Percentiles rank a stretch among this genome's conserved stretches.
These are phyloP conservation scores for Hipparchia sbordonii DNA, from an alignment of 2,888 invertebrate genomes.

Conservation along the genomic window DNA sequence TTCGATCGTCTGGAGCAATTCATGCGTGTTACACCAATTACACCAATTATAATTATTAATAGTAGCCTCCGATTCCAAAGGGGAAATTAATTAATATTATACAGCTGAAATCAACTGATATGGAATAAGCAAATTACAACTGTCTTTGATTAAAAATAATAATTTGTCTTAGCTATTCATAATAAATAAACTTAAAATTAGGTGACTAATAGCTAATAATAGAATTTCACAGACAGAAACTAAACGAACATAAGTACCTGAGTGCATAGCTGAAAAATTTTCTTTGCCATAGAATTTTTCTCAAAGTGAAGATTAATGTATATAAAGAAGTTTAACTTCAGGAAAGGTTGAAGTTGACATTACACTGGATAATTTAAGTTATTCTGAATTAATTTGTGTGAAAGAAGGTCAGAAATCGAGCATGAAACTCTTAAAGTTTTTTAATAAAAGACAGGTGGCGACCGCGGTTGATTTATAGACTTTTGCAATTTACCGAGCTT, in stretches of 20 bases:
- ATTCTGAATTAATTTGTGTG: constrained; percentile 37
- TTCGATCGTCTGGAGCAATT: constrained; percentile 4
- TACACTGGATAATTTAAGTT: constrained; percentile 30
- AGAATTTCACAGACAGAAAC: too few species aligned
- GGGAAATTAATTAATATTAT: constrained; percentile 4
- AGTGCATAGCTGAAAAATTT: too few species aligned
- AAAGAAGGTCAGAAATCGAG: constrained; percentile 54
- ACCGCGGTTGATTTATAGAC: constrained; percentile 62
- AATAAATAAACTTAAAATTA: too few species aligned
- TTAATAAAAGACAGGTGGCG: constrained; percentile 74
- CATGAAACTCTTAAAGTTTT: constrained; percentile 67
- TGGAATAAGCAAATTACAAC: background rate
- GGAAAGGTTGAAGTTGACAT: background rate
- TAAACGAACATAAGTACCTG: too few species aligned
- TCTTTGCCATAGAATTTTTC: background rate
- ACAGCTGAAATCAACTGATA: background rate
- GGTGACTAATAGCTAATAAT: too few species aligned
- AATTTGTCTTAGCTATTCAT: background rate
- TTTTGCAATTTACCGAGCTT: constrained; percentile 32
- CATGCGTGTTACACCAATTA: constrained; percentile 13
- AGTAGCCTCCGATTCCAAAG: background rate
- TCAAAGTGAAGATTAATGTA: background rate
- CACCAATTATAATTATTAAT: constrained; percentile 11
- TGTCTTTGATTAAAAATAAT: background rate
- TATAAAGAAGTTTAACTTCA: background rate